phyloP scores from a whole-genome alignment of 2,888 invertebrate genomes.

The Troglohyphantes excavatus region DNA sequence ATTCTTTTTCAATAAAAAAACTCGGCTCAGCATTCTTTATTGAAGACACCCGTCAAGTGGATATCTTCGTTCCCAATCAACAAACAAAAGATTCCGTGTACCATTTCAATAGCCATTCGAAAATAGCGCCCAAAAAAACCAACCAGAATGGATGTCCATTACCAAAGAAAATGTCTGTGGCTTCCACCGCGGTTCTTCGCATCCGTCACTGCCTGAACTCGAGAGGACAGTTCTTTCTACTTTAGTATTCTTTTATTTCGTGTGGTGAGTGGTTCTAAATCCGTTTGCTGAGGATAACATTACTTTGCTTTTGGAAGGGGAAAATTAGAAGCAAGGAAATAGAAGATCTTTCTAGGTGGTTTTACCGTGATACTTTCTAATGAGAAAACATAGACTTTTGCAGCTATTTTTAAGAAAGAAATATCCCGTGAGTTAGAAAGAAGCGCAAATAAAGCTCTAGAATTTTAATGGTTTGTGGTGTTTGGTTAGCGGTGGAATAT shows the following conservation, averaged over 20 bases:
- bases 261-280: constrained; percentile 4
- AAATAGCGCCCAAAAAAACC: neutral
- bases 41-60: too few species aligned
- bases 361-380: neutral
- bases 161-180: constrained; percentile 44
- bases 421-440: neutral
- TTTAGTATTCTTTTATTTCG: constrained; percentile 10
- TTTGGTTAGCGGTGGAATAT: too few species aligned
- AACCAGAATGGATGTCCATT: constrained; percentile 18
- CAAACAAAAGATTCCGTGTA: neutral
- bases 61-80: neutral
- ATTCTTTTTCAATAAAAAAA: too few species aligned
- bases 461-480: too few species aligned
- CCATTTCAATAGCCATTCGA: neutral
- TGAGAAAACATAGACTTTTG: neutral
- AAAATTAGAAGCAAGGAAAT: too few species aligned
- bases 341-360: neutral
- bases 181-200: neutral
- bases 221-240: neutral
- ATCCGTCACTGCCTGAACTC: constrained; percentile 29
- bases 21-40: too few species aligned
- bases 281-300: constrained; percentile 26
- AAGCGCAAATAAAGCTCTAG: neutral
- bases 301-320: constrained; percentile 25
- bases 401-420: too few species aligned